Conservation (phyloP, 37 sponge, comb jelly and placozoan genomes). For the Agelas oroides region DNA sequence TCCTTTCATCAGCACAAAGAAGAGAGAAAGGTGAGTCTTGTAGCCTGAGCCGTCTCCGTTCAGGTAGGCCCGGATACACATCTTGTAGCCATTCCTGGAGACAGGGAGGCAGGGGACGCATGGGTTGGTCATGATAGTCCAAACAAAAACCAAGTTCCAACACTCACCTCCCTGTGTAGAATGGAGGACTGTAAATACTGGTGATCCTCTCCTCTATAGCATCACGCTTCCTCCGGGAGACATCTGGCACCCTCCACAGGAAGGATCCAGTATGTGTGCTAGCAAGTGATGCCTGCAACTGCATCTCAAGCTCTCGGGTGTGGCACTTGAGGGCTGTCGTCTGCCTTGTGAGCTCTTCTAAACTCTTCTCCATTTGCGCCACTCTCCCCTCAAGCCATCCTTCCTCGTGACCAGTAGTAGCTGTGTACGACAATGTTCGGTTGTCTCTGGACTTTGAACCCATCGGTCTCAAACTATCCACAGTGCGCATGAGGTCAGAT, state of each 20-base stretch:
- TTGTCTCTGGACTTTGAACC: too few relatives aligned
- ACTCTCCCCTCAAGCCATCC: background rate
- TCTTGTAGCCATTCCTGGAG: conserved; percentile 84
- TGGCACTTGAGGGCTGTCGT: background rate
- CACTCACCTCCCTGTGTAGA: conserved; percentile 56
- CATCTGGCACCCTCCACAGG: conserved; percentile 76
- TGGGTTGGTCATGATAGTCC: too few relatives aligned
- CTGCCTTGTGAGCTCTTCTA: conserved; percentile 4
- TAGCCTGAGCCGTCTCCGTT: conserved; percentile 89
- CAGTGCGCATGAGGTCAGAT: background rate
- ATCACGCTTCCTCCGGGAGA: conserved; percentile 65
- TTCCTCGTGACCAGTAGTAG: background rate
- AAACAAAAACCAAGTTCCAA: too few relatives aligned
- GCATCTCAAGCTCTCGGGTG: conserved; percentile 29
- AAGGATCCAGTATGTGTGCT: conserved; percentile 48
- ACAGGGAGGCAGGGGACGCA: background rate
- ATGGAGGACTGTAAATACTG: conserved; percentile 77
- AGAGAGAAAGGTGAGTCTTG: conserved; percentile 73
- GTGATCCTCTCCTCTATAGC: conserved; percentile 62
- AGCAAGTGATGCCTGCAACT: conserved; percentile 48
- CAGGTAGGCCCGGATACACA: conserved; percentile 83
- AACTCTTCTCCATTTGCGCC: conserved; percentile 5
- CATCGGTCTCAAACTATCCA: background rate
- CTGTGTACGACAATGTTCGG: background rate
- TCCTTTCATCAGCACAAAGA: conserved; percentile 87